A percentile compares a stretch with the other conserved stretches of the same genome.
Evolutionary conservation across 2,888 invertebrate genomes (phyloP).

Genomic region (Cephus pulcher): DNA sequence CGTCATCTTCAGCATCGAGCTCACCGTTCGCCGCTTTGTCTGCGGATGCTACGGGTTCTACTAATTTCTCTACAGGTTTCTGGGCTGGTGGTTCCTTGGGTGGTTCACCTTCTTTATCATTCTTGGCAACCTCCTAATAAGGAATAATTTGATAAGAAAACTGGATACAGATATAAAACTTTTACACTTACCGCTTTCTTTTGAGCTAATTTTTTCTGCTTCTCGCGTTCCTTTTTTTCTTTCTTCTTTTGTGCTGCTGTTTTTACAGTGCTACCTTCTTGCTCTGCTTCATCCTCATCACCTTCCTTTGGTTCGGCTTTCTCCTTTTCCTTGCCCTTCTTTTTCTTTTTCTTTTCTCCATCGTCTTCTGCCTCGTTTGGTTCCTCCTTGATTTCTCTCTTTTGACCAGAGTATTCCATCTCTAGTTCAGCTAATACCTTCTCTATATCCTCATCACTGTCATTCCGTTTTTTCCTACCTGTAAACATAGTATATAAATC

Average conservation of each 20-base stretch:
- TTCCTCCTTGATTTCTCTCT: conserved; percentile 66
- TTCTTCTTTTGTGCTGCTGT: conserved; percentile 90
- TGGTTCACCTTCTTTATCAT: conserved; percentile 57
- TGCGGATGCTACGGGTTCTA: conserved; percentile 28
- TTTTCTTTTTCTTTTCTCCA: conserved; percentile 37
- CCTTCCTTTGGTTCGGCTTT: conserved; percentile 58
- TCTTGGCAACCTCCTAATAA: conserved; percentile 51
- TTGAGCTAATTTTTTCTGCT: conserved; percentile 79
- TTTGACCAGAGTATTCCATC: conserved; percentile 80
- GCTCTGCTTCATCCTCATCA: conserved; percentile 69
- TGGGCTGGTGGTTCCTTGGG: conserved; percentile 48
- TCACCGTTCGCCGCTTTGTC: conserved; percentile 37
- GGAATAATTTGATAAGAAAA: conserved; percentile 12
- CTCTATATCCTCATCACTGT: conserved; percentile 84
- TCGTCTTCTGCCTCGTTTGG: conserved; percentile 33
- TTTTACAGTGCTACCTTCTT: conserved; percentile 75
- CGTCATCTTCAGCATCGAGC: conserved; percentile 55
- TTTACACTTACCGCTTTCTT: conserved; percentile 68
- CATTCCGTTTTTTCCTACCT: conserved; percentile 76
- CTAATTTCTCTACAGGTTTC: conserved; percentile 29
- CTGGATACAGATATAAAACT: background rate
- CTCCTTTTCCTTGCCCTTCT: conserved; percentile 45
- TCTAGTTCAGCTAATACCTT: conserved; percentile 86
- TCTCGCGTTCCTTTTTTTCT: conserved; percentile 87
- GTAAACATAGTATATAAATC: background rate